Evolutionary conservation across 2,113 vertebrate genomes (phyloP).

Genomic region (Vidua chalybeata): DNA sequence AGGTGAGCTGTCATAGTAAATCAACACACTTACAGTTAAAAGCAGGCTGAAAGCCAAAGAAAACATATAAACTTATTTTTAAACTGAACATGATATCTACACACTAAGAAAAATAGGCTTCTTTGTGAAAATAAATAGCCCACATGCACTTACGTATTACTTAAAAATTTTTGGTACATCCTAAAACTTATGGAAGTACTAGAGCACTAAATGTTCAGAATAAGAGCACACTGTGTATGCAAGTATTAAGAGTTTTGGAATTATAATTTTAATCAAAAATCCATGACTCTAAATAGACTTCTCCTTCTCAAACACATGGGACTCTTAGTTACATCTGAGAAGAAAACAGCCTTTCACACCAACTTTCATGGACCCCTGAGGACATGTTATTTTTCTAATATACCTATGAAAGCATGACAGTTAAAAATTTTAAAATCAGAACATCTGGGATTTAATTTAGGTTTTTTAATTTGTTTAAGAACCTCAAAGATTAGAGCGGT

Average conservation of each 20-base stretch:
- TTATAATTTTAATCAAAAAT: neutral
- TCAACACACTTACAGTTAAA: neutral
- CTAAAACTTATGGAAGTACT: neutral
- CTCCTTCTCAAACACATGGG: neutral
- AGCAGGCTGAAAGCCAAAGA: constrained; percentile 2
- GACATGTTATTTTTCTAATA: neutral
- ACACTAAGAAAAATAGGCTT: neutral
- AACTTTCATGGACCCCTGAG: neutral
- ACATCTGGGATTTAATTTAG: neutral
- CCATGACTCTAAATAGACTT: neutral
- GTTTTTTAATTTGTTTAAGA: neutral
- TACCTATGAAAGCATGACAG: neutral
- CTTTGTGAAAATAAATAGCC: neutral
- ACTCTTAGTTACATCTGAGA: neutral
- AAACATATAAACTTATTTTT: neutral
- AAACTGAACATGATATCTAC: neutral
- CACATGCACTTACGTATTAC: neutral
- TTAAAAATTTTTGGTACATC: neutral
- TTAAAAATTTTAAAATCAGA: neutral
- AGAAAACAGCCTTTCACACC: neutral
- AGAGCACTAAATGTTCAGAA: neutral
- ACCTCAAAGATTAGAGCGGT: neutral
- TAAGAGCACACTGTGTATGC: neutral
- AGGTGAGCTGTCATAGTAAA: constrained; percentile 36
- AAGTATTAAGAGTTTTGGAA: neutral